Evolutionary conservation across 2,888 invertebrate genomes (phyloP), one percentile per base, ranked within the genome.

Genomic region (Eledone cirrhosa): DNA sequence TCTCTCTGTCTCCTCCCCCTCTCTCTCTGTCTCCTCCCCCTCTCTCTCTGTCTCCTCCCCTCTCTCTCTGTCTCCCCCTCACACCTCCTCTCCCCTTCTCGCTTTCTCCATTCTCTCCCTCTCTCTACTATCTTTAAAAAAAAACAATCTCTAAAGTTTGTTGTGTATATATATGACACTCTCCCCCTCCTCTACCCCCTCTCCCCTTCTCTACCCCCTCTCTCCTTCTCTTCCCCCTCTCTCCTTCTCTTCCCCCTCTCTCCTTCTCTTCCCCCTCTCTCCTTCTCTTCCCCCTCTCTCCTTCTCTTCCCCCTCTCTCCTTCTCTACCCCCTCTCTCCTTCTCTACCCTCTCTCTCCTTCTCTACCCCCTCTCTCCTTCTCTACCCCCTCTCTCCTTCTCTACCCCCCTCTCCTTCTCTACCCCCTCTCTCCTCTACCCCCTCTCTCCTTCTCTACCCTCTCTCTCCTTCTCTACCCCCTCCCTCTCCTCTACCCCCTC

Each of bases 401-500:
- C 24, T 16, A 24, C 24, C 22, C 4, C 53, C n/a, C 65, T 24
- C 4, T 0, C 24, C 29, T 16, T 1, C 65, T 65, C 24, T 65
- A 11, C 29, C 24, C 29, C 5, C 29, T 29, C 19, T n/a, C 19
- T 27, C 1, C n/a, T 24, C n/a, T 63, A 27, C 31, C 67, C 19
- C 67, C 29, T 67, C 19, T 22, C 48, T 29, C 78, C 65, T 72
- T 31, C 53, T 16, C 24, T 22, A 33, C 67, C 27, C 47, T 77
- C 53, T 78, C 76, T 69, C 24, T 48, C 24, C 27, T 47, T 53
- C 29, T 33, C 76, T 33, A 59, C 78, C 19, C 65, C 75, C 33
- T 74, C 80, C 53, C 48, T 22, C 76, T 65, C 48, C 29, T 48
- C 53, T 76, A 65, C 74, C 41, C 63, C 47, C 76, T 24, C 77